These are phyloP conservation scores for Pimephales promelas DNA, from an alignment of 2,113 vertebrate genomes.

Conservation along the genomic window DNA sequence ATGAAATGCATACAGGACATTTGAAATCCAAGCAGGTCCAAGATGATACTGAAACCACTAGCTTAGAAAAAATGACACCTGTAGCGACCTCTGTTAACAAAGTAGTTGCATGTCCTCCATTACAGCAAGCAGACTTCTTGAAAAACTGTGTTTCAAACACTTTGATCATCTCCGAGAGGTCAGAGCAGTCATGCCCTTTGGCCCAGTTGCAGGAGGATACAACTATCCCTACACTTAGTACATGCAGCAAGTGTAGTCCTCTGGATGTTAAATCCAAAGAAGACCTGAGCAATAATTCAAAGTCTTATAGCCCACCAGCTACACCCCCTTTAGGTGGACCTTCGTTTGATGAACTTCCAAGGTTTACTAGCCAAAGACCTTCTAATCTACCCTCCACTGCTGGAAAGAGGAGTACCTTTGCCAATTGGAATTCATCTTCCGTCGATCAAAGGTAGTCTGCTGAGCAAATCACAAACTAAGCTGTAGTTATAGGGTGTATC, in stretches of 20 bases:
- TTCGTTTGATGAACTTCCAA: conserved; percentile 58
- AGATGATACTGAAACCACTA: not conserved
- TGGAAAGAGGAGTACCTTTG: conserved; percentile 39
- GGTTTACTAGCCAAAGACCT: conserved; percentile 66
- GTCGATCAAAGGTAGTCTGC: conserved; percentile 59
- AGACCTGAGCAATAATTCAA: not conserved
- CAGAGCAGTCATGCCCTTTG: conserved; percentile 2
- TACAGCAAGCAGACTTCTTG: not conserved
- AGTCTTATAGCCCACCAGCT: not conserved
- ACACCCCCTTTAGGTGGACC: conserved; percentile 1
- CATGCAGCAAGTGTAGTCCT: not conserved
- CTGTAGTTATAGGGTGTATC: not conserved
- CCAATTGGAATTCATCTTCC: conserved; percentile 33
- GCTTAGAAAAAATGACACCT: not conserved
- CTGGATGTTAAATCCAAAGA: conserved; percentile 23
- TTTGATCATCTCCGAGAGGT: not conserved
- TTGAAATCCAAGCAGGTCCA: not conserved
- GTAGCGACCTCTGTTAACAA: not conserved
- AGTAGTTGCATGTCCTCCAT: conserved; percentile 16
- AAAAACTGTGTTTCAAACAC: conserved; percentile 14
- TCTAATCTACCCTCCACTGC: conserved; percentile 41
- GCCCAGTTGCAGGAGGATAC: not conserved
- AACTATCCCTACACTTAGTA: conserved; percentile 8
- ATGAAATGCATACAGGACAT: conserved; percentile 21
- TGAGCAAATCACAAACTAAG: conserved; percentile 5